These are phyloP conservation scores for Dolichoris vasculosae DNA, from an alignment of 1,140 invertebrate species.

Conservation along the genomic window DNA sequence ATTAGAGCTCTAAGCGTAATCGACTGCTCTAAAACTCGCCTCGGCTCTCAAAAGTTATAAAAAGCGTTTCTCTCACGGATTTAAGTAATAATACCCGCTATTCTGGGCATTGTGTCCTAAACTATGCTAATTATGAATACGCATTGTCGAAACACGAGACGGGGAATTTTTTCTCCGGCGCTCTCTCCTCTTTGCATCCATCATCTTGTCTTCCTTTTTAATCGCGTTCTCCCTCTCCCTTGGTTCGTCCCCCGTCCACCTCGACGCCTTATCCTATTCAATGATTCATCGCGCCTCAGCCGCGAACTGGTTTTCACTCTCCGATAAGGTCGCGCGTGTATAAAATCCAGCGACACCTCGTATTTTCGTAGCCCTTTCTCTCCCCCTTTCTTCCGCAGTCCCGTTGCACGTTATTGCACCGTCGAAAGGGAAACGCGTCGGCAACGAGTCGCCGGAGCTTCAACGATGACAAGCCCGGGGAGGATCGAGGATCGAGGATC, in stretches of 20 bases:
- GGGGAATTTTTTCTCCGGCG: background rate
- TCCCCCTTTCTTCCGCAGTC: background rate
- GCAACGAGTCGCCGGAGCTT: no score
- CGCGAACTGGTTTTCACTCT: background rate
- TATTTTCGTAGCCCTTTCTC: background rate
- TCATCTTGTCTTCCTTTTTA: background rate
- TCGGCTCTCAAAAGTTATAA: background rate
- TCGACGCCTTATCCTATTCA: background rate
- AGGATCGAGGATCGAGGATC: no score
- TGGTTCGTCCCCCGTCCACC: background rate
- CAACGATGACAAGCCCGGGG: no score
- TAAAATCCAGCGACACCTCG: background rate
- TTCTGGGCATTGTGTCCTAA: background rate
- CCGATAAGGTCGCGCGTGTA: background rate
- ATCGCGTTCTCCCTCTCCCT: background rate
- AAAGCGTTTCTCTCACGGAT: background rate
- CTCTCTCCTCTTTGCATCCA: background rate
- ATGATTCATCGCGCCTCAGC: background rate
- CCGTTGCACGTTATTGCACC: background rate
- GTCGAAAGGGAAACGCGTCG: background rate
- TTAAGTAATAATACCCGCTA: background rate
- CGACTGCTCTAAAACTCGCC: background rate
- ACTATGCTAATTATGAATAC: background rate
- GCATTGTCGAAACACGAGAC: conserved; percentile 3
- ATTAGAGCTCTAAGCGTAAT: background rate